phyloP scores from a whole-genome alignment of 2,888 invertebrate genomes.

The Agrochola macilenta region DNA sequence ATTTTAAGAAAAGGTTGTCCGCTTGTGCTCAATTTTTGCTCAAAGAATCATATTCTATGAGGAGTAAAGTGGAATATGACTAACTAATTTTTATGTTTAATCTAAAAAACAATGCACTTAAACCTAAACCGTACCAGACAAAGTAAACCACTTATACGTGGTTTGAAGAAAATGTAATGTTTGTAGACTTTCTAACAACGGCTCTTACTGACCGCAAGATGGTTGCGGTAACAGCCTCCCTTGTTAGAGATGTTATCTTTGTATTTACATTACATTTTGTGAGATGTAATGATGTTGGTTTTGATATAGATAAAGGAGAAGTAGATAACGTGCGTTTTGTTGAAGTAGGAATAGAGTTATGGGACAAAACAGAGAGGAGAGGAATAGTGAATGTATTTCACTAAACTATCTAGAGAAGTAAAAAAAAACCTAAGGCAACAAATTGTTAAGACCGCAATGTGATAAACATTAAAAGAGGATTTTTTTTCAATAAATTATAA shows the following conservation, averaged over 20 bases:
- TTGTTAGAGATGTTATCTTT: conserved; percentile 40
- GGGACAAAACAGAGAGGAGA: background rate
- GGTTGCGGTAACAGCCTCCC: conserved; percentile 67
- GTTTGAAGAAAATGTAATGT: conserved; percentile 51
- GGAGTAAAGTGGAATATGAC: background rate
- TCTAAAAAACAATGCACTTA: conserved; percentile 3
- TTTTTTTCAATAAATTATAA: background rate
- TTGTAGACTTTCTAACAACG: conserved; percentile 57
- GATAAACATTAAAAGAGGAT: background rate
- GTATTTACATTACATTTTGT: conserved; percentile 47
- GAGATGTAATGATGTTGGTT: conserved; percentile 37
- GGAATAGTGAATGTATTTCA: background rate
- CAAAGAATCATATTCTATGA: background rate
- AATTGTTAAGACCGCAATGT: background rate
- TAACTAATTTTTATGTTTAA: background rate
- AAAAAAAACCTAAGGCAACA: background rate
- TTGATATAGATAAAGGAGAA: conserved; percentile 6
- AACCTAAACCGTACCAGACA: background rate
- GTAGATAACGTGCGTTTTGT: conserved; percentile 1
- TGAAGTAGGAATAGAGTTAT: background rate
- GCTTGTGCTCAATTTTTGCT: background rate
- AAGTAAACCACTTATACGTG: conserved; percentile 54
- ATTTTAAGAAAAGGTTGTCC: background rate
- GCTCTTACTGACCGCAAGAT: conserved; percentile 67
- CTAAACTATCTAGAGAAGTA: background rate